These are phyloP conservation scores for Siphamia tubifer DNA, from an alignment of 2,113 vertebrate species.

Conservation along the genomic window DNA sequence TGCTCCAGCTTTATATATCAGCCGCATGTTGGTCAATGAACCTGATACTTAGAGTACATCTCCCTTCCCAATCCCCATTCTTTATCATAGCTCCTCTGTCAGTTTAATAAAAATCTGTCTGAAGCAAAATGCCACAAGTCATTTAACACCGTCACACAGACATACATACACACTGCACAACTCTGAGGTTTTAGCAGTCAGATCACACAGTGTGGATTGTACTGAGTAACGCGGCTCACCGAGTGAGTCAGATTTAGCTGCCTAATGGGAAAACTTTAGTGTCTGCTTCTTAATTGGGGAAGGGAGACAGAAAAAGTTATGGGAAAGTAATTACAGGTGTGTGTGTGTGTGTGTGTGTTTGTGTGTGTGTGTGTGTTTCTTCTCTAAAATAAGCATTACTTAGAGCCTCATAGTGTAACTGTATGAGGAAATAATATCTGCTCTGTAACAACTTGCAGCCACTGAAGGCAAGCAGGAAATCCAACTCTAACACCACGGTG, in stretches of 20 bases:
- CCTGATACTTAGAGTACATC: conserved; percentile 6
- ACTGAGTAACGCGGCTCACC: conserved; percentile 29
- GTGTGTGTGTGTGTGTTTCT: conserved; percentile 5
- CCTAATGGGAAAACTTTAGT: conserved; percentile 50
- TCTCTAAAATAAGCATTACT: not conserved
- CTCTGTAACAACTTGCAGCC: not conserved
- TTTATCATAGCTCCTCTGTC: conserved; percentile 29
- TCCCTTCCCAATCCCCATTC: not conserved
- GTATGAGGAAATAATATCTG: not conserved
- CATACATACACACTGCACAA: conserved; percentile 20
- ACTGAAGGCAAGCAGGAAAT: not conserved
- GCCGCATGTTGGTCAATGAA: conserved; percentile 27
- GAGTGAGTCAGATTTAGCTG: conserved; percentile 55
- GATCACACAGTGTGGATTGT: conserved; percentile 33
- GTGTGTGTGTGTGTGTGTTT: not conserved
- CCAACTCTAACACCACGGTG: not conserved
- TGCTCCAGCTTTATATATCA: conserved; percentile 12
- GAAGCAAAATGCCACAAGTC: conserved; percentile 20
- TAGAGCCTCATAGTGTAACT: not conserved
- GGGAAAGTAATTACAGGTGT: conserved; percentile 49
- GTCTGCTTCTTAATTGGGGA: conserved; percentile 32
- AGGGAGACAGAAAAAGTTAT: conserved; percentile 15
- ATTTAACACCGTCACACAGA: conserved; percentile 15
- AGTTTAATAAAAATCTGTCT: conserved; percentile 41
- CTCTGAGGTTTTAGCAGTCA: conserved; percentile 42